Evolutionary conservation across 2,797 vertebrate genomes (phyloP).

Genomic region (Synaphobranchus kaupii): DNA sequence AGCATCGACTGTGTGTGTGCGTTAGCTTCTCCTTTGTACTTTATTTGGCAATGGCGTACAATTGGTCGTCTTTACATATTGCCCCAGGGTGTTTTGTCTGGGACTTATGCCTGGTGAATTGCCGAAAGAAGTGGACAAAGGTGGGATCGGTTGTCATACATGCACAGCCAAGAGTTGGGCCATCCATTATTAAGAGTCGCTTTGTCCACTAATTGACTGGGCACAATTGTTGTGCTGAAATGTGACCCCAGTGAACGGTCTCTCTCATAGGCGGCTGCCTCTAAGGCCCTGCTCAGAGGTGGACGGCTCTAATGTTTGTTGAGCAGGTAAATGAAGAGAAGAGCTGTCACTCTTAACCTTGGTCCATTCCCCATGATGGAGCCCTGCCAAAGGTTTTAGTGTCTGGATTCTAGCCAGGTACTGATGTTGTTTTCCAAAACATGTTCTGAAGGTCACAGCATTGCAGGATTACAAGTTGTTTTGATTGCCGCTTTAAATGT

Average conservation of each 20-base stretch:
- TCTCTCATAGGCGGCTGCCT: constrained; percentile 1
- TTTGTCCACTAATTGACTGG: constrained; percentile 66
- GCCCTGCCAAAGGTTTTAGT: neutral
- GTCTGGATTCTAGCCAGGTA: neutral
- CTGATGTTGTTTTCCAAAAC: constrained; percentile 10
- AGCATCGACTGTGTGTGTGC: neutral
- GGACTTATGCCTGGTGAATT: constrained; percentile 14
- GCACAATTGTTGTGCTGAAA: constrained; percentile 55
- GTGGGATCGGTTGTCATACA: constrained; percentile 59
- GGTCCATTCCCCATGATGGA: neutral
- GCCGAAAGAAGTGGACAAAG: constrained; percentile 50
- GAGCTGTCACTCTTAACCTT: neutral
- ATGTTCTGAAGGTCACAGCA: neutral
- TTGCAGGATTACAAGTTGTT: neutral
- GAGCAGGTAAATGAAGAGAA: neutral
- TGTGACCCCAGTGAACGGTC: constrained; percentile 44
- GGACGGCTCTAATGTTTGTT: neutral
- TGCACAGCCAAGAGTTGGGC: constrained; percentile 59
- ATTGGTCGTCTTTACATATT: neutral
- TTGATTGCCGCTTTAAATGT: neutral
- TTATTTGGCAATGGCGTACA: neutral
- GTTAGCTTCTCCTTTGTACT: neutral
- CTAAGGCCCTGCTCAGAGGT: neutral
- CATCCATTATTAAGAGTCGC: constrained; percentile 66
- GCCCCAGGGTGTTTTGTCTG: constrained; percentile 2